These are phyloP conservation scores for Platycercus adscitus DNA, from an alignment of 2,113 vertebrate species.

Conservation along the genomic window DNA sequence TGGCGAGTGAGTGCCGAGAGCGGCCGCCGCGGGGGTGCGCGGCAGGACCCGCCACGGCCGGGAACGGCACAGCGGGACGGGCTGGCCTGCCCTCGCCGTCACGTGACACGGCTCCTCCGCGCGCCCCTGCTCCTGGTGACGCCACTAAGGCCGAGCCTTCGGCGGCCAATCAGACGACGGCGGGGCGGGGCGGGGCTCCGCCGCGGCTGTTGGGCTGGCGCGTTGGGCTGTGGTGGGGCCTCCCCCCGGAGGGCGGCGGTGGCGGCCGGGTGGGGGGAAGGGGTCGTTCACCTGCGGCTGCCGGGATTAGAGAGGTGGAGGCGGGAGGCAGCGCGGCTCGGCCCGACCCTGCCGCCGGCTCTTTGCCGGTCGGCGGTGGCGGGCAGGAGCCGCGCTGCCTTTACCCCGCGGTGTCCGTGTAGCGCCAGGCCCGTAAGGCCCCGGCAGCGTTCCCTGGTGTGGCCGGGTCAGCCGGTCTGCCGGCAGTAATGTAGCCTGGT, in stretches of 20 bases:
- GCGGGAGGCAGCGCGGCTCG: fast-evolving
- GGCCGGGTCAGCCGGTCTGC: background rate
- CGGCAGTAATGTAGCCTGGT: background rate
- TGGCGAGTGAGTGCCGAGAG: background rate
- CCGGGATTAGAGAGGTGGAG: background rate
- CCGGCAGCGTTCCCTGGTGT: fast-evolving
- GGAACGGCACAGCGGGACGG: background rate
- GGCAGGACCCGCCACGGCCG: too few species aligned
- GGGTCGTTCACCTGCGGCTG: fast-evolving
- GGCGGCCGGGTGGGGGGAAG: too few species aligned
- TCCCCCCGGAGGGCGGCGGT: too few species aligned
- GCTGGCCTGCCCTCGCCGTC: background rate
- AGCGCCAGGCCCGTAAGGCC: background rate
- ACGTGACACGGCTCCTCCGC: background rate
- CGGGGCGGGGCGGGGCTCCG: background rate
- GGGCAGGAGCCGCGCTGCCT: background rate
- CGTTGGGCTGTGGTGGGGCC: too few species aligned
- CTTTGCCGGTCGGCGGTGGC: background rate
- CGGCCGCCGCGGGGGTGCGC: background rate
- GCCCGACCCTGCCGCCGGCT: background rate
- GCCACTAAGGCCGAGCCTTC: too few species aligned
- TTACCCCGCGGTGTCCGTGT: background rate
- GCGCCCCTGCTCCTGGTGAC: background rate
- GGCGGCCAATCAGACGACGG: background rate
- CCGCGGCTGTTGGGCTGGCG: background rate